Evolutionary conservation across 30 jellyfish, hydroid and myxozoan genomes (phyloP).

Genomic region (Sanderia malayensis): DNA sequence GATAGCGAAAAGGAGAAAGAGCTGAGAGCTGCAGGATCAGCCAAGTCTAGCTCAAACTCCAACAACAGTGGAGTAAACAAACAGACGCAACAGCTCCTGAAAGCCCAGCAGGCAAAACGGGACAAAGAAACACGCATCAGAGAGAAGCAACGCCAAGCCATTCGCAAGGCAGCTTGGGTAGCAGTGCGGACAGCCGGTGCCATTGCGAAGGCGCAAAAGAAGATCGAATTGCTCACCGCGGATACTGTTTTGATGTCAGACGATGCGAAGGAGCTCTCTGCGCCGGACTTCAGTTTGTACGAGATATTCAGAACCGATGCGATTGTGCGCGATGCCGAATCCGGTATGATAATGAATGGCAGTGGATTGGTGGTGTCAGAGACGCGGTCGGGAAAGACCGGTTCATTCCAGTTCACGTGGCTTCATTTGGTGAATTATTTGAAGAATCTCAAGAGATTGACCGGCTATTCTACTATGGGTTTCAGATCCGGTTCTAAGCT

Average conservation of each 20-base stretch:
- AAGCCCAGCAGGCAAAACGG: slow-evolving; percentile 46
- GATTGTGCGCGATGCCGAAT: slow-evolving; percentile 17
- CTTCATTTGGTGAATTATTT: slow-evolving; percentile 56
- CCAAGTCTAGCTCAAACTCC: slow-evolving; percentile 37
- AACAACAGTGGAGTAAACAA: not conserved
- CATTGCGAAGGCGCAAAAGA: slow-evolving; percentile 77
- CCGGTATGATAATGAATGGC: slow-evolving; percentile 7
- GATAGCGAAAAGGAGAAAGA: slow-evolving; percentile 39
- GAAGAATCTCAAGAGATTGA: slow-evolving; percentile 40
- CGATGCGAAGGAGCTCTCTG: slow-evolving; percentile 15
- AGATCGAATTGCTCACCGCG: slow-evolving; percentile 47
- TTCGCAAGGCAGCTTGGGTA: slow-evolving; percentile 78
- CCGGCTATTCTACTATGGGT: slow-evolving; percentile 58
- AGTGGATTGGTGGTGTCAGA: slow-evolving; percentile 34
- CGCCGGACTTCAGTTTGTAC: slow-evolving; percentile 38
- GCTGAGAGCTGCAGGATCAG: slow-evolving; percentile 24
- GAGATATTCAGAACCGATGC: slow-evolving; percentile 48
- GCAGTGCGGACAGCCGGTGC: slow-evolving; percentile 77
- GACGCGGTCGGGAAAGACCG: slow-evolving; percentile 41
- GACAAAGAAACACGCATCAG: slow-evolving; percentile 56
- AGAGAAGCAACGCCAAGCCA: slow-evolving; percentile 52
- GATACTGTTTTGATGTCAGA: slow-evolving; percentile 44
- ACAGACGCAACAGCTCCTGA: slow-evolving; percentile 47
- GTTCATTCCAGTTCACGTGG: slow-evolving; percentile 57
- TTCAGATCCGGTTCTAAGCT: slow-evolving; percentile 28